Conservation (phyloP, 2,797 vertebrate genomes). For the Neostethus bicornis region DNA sequence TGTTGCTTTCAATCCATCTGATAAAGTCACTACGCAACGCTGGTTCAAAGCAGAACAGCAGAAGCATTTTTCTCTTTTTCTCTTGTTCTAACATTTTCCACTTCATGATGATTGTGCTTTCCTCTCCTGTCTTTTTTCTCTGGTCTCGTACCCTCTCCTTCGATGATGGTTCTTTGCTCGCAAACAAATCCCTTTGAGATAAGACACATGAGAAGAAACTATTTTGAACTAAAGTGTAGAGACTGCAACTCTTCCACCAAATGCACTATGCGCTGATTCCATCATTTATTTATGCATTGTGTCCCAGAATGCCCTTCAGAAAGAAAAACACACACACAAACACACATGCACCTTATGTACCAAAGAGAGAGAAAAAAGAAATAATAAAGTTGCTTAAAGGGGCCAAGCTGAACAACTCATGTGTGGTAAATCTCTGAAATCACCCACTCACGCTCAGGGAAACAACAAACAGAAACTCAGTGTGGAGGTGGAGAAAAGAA, state of each 20-base stretch:
- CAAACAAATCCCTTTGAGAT: conserved; percentile 45
- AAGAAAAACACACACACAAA: conserved; percentile 18
- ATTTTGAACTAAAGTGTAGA: conserved; percentile 63
- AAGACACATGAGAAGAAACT: conserved; percentile 53
- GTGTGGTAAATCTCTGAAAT: conserved; percentile 63
- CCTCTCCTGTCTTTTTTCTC: conserved; percentile 15
- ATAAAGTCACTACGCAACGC: conserved; percentile 32
- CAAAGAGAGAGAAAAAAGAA: conserved; percentile 30
- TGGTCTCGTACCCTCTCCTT: no score
- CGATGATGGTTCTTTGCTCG: conserved; percentile 30
- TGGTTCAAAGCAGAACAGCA: conserved; percentile 41
- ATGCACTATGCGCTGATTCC: conserved; percentile 64
- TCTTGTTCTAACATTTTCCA: conserved; percentile 31
- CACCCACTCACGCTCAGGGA: conserved; percentile 29
- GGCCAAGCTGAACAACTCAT: conserved; percentile 39
- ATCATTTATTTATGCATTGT: conserved; percentile 71
- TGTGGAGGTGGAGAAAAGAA: conserved; percentile 39
- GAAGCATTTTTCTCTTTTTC: conserved; percentile 31
- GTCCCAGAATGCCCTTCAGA: conserved; percentile 55
- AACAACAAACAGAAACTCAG: conserved; percentile 9
- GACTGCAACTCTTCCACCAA: conserved; percentile 56
- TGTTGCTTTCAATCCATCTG: conserved; percentile 51
- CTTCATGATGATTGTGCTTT: conserved; percentile 27
- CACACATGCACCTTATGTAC: conserved; percentile 16
- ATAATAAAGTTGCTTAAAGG: conserved; percentile 46